A percentile compares a stretch with the other conserved stretches of the same genome.
These are phyloP conservation scores for Lasioglossum marginatum DNA, from an alignment of 2,888 invertebrate genomes.

Conservation along the genomic window DNA sequence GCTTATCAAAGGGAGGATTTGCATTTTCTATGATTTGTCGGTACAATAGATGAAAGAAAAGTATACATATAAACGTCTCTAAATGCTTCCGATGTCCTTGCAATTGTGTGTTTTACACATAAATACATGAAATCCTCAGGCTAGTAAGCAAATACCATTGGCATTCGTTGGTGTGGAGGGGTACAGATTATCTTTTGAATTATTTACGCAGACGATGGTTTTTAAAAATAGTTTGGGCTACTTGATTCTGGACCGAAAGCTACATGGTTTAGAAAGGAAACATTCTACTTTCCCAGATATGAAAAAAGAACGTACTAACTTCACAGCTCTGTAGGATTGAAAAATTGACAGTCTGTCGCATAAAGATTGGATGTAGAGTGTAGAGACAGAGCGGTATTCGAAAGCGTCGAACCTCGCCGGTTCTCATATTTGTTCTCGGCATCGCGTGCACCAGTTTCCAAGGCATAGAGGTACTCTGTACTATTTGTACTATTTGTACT, in stretches of 20 bases:
- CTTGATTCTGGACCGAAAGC: too few relatives aligned
- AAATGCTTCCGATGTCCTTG: not conserved
- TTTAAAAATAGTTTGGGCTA: too few relatives aligned
- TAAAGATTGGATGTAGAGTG: not conserved
- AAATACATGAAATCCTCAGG: not conserved
- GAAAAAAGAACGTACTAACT: not conserved
- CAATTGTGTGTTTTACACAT: not conserved
- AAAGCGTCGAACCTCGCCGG: not conserved
- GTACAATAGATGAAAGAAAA: not conserved
- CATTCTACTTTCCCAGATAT: not conserved
- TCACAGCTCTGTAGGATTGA: not conserved
- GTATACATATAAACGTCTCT: not conserved
- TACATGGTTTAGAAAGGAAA: not conserved
- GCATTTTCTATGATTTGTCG: not conserved
- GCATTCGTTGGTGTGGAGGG: too few relatives aligned
- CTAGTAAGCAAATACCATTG: too few relatives aligned
- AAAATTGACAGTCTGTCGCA: not conserved
- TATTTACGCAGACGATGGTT: not conserved
- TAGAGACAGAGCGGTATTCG: not conserved
- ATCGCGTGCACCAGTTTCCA: constrained; percentile 1
- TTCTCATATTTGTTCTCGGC: not conserved
- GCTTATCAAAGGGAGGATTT: not conserved
- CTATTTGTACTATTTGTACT: not conserved
- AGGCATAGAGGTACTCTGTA: not conserved
- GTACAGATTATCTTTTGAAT: not conserved